Conservation (phyloP, 64 coral and sea anemone species). For the Montipora capricornis region DNA sequence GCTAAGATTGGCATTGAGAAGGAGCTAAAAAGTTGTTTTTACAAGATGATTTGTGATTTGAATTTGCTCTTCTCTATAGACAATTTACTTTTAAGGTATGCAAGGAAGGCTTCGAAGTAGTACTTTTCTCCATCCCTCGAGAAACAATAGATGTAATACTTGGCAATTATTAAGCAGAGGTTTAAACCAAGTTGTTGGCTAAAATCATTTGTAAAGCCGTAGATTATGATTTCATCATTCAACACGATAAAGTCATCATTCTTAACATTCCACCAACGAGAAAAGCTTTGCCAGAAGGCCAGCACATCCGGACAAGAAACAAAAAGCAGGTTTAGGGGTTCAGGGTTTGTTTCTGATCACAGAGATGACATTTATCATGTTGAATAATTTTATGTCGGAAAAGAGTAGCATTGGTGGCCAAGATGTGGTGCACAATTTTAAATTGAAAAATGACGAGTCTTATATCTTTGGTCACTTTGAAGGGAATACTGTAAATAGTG, state of each 20-base stretch:
- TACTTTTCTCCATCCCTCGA: constrained; percentile 1
- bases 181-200: background rate
- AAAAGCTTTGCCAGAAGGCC: background rate
- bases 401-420: background rate
- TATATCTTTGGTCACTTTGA: no score
- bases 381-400: background rate
- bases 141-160: background rate
- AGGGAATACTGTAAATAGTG: no score
- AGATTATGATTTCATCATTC: background rate
- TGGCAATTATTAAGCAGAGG: background rate
- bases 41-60: background rate
- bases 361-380: background rate
- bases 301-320: background rate
- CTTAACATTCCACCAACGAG: background rate
- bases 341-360: constrained; percentile 4
- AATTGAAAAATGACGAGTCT: no score
- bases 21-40: no score
- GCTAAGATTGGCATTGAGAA: no score
- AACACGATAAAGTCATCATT: background rate
- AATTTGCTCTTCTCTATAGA: background rate
- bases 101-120: background rate
- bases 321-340: background rate
- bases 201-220: background rate
- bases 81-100: background rate
- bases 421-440: background rate